phyloP scores from a whole-genome alignment of 2,888 invertebrate genomes.

The Scrobipalpa atriplicella region DNA sequence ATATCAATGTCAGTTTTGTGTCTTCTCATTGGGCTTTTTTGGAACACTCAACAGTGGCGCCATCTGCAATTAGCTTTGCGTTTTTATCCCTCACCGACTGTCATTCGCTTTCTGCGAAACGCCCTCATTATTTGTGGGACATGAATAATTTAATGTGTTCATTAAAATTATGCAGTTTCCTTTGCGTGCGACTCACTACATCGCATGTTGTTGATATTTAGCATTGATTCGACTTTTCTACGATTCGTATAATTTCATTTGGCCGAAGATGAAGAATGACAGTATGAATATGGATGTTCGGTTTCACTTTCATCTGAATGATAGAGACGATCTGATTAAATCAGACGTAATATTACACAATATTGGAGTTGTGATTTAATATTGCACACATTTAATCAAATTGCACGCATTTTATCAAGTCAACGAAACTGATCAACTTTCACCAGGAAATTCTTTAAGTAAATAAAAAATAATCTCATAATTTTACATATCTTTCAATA shows the following conservation, averaged over 20 bases:
- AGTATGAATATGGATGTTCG: conserved; percentile 9
- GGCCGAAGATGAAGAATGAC: conserved; percentile 9
- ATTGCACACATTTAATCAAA: no score
- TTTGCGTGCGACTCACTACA: conserved; percentile 15
- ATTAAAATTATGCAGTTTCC: conserved; percentile 18
- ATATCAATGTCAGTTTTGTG: no score
- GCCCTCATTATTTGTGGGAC: conserved; percentile 12
- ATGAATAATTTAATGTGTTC: background rate
- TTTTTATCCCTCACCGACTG: background rate
- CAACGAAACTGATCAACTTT: no score
- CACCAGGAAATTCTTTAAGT: no score
- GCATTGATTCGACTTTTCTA: conserved; percentile 2
- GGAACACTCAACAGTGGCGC: no score
- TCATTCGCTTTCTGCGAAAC: conserved; percentile 9
- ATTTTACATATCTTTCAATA: background rate
- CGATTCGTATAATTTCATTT: conserved; percentile 2
- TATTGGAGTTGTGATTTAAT: background rate
- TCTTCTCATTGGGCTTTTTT: no score
- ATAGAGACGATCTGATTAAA: background rate
- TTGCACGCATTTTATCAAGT: no score
- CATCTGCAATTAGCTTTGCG: no score
- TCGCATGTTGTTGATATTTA: background rate
- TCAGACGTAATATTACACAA: background rate
- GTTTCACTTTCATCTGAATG: conserved; percentile 2
- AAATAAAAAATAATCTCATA: no score